Conservation (phyloP, 2,113 vertebrate genomes). For the Embiotoca jacksoni region DNA sequence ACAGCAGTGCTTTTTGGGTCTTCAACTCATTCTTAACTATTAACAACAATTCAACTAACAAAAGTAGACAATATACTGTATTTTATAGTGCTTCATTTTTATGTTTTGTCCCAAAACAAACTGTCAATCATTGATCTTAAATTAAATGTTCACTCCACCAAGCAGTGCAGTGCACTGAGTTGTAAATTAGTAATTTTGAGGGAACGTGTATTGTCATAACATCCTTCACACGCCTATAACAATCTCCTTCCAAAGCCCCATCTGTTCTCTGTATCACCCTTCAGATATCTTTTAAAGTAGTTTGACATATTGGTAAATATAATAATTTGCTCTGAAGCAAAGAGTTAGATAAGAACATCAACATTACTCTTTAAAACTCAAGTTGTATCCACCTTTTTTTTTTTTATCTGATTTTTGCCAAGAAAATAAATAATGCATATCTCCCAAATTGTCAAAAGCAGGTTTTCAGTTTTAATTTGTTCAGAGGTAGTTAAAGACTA, state of each 20-base stretch:
- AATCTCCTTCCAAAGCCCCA: background rate
- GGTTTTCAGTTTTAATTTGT: background rate
- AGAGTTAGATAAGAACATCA: too few species aligned
- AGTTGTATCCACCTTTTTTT: too few species aligned
- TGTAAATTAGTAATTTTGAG: conserved; percentile 34
- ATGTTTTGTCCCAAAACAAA: conserved; percentile 29
- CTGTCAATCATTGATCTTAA: conserved; percentile 60
- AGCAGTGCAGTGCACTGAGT: conserved; percentile 25
- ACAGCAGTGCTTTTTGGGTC: conserved; percentile 54
- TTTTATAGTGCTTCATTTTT: conserved; percentile 1
- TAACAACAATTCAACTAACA: conserved; percentile 35
- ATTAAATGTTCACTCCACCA: background rate
- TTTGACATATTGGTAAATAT: background rate
- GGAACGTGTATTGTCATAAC: conserved; percentile 2
- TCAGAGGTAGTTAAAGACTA: too few species aligned
- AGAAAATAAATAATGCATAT: too few species aligned
- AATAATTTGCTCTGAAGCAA: background rate
- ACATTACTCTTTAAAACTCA: too few species aligned
- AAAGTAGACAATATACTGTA: background rate
- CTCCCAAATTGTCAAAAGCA: background rate
- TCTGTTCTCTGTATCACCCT: background rate
- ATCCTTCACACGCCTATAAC: conserved; percentile 3
- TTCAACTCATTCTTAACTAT: conserved; percentile 37
- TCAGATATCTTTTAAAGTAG: background rate
- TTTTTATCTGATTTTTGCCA: too few species aligned